Base-by-base conservation (phyloP, 2,888 invertebrate genomes). In the Brenthis daphne region DNA sequence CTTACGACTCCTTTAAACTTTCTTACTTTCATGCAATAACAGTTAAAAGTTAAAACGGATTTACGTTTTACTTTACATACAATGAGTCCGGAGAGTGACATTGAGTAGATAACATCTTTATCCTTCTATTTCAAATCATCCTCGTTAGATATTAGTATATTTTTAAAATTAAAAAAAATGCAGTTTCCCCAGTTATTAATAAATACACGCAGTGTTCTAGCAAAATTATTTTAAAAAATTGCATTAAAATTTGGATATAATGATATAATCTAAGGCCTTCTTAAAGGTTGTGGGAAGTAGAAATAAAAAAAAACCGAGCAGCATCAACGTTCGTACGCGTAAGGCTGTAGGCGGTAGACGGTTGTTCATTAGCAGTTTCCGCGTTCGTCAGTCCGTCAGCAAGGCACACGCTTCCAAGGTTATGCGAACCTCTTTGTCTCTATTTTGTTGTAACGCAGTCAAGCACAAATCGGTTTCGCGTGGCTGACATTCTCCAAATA, bases 351-450 rank as follows among this genome's bases (percentile, higher is more conserved):
- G 89, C 89, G 88, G 87, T 88, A 88, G 89, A 88, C 89, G 88
- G 87, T 84, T 83, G 87, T 87, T 82, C 80, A 80, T 84, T 85
- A 82, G 85, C 77, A 80, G 80, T 75, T 82, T 82, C 81, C 81
- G 81, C 78, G 79, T 80, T 78, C 80, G 79, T 78, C 79, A 79
- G 79, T 79, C 78, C 79, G 79, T 78, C 80, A 79, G 78, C 81
- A 80, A 82, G 83, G 86, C 87, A 84, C 85, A 85, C 85, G 82
- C 81, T 80, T 72, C 74, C 90, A 91, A 91, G 90, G 91, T 82
- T 90, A 82, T 87, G 86, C 83, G 88, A 89, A 88, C 87, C 83
- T 90, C 91, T 90, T 90, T 92, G 90, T 91, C 85, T 90, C 80
- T 84, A 82, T 83, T 84, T 82, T 78, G 80, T 79, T 78, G 80